Evolutionary conservation across 1,140 invertebrate genomes (phyloP).

Genomic region (Drosophila pseudoananassae): DNA sequence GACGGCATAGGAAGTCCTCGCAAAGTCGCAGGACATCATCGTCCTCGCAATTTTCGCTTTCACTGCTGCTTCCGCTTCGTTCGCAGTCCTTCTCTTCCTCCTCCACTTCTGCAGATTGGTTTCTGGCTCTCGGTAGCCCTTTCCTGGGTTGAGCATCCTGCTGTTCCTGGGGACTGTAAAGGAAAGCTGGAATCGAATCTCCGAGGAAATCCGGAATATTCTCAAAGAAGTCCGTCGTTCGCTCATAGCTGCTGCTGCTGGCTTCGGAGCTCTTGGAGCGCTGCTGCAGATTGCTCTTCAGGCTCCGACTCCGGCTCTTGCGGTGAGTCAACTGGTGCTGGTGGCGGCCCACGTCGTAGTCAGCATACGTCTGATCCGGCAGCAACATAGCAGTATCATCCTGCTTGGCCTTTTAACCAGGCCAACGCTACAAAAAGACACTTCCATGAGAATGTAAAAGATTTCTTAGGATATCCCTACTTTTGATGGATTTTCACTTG

Average conservation of each 20-base stretch:
- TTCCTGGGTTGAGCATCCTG: slow-evolving; percentile 10
- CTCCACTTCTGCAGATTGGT: background rate
- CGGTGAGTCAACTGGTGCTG: slow-evolving; percentile 56
- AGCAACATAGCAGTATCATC: slow-evolving; percentile 86
- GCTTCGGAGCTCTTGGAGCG: slow-evolving; percentile 50
- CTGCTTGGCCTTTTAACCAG: slow-evolving; percentile 52
- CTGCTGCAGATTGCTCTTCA: slow-evolving; percentile 23
- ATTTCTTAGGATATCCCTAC: too few relatives aligned
- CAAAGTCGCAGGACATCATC: slow-evolving; percentile 86
- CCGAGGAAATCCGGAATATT: slow-evolving; percentile 77
- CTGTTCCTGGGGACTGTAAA: slow-evolving; percentile 40
- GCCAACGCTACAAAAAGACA: slow-evolving; percentile 1
- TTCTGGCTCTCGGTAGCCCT: background rate
- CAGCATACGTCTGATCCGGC: slow-evolving; percentile 88
- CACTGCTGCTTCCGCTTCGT: slow-evolving; percentile 37
- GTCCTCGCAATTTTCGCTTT: slow-evolving; percentile 51
- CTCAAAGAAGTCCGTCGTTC: slow-evolving; percentile 76
- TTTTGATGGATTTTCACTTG: background rate
- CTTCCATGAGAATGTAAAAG: too few relatives aligned
- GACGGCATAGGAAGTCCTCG: slow-evolving; percentile 87
- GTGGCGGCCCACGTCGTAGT: slow-evolving; percentile 61
- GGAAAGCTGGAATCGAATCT: slow-evolving; percentile 61
- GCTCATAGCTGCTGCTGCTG: slow-evolving; percentile 63
- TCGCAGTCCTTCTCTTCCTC: slow-evolving; percentile 3
- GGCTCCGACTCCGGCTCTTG: slow-evolving; percentile 43